A percentile compares a stretch with the other conserved stretches of the same genome.
These are phyloP conservation scores for Liposcelis brunnea DNA, from an alignment of 2,888 invertebrate genomes.

Conservation along the genomic window DNA sequence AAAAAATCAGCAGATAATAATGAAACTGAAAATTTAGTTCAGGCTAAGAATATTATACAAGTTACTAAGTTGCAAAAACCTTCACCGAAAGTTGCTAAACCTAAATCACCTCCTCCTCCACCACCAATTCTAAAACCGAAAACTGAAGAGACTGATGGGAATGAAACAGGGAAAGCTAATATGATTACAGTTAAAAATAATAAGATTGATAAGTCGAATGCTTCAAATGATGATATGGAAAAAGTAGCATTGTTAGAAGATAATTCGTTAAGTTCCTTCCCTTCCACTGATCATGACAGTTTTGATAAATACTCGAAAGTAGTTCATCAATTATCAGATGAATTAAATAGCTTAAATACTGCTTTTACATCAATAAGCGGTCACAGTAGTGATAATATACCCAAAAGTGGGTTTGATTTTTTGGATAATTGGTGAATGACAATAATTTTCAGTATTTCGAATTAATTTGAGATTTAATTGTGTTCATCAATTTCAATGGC, in stretches of 20 bases:
- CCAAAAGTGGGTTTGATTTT: slow-evolving; percentile 38
- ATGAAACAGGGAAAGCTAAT: background rate
- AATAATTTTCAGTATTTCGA: background rate
- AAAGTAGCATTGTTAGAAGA: too few species aligned
- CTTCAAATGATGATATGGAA: too few species aligned
- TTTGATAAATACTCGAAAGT: too few species aligned
- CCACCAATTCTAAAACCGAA: slow-evolving; percentile 16
- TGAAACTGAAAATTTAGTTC: slow-evolving; percentile 14
- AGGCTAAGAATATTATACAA: slow-evolving; percentile 17
- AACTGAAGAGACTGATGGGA: background rate
- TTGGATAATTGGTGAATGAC: slow-evolving; percentile 34
- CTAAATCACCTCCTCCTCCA: slow-evolving; percentile 22
- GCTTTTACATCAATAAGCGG: slow-evolving; percentile 6
- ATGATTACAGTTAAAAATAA: too few species aligned
- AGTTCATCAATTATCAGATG: too few species aligned
- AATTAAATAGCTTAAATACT: background rate
- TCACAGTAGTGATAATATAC: slow-evolving; percentile 24
- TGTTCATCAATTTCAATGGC: too few species aligned
- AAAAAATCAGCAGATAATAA: background rate
- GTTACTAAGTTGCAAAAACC: slow-evolving; percentile 15
- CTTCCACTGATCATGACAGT: too few species aligned
- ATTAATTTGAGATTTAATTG: too few species aligned
- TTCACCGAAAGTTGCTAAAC: slow-evolving; percentile 15
- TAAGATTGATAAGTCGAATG: too few species aligned
- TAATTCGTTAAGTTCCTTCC: too few species aligned